Evolutionary conservation across 1,140 invertebrate genomes (phyloP).

Genomic region (Drosophila neocordata): DNA sequence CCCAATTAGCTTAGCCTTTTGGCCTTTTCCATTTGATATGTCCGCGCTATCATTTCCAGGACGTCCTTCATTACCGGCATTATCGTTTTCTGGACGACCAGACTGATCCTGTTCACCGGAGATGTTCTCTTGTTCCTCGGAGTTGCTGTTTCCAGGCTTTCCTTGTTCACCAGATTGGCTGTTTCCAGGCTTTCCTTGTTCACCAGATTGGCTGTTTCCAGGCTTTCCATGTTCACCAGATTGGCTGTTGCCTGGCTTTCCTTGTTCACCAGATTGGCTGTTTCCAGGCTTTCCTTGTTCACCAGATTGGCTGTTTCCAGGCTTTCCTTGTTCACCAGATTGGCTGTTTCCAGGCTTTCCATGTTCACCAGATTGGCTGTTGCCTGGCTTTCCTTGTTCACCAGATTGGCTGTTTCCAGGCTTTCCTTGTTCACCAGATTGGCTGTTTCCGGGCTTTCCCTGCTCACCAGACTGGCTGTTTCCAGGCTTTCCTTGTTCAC

Average conservation of each 20-base stretch:
- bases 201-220: background rate
- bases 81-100: too few relatives aligned
- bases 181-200: background rate
- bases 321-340: background rate
- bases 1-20: background rate
- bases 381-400: background rate
- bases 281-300: background rate
- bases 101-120: too few relatives aligned
- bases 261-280: background rate
- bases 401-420: background rate
- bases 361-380: background rate
- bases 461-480: background rate
- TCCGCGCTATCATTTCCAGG: background rate
- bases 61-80: too few relatives aligned
- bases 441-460: background rate
- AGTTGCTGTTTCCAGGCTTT: background rate
- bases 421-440: background rate
- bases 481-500: background rate
- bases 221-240: background rate
- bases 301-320: background rate
- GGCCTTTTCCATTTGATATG: background rate
- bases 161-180: background rate
- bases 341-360: background rate
- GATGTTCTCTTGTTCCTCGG: background rate
- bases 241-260: background rate